A percentile compares a stretch with the other conserved stretches of the same genome.
phyloP scores from a whole-genome alignment of 2,113 vertebrate species.

The Bothrops jararaca region DNA sequence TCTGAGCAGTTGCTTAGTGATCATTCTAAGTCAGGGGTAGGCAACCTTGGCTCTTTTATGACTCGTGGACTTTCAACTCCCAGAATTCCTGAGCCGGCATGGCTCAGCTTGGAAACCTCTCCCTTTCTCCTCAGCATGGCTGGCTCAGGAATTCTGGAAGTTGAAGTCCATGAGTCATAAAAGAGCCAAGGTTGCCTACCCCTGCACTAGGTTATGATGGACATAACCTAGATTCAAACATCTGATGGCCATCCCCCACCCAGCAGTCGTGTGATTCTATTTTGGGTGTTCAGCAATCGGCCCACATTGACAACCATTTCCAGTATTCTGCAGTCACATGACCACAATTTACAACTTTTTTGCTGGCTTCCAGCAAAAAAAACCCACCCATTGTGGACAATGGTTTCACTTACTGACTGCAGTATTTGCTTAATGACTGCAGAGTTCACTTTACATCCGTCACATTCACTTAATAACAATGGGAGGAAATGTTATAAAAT shows the following conservation, averaged over 20 bases:
- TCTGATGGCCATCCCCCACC: too few relatives aligned
- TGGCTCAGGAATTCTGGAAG: too few relatives aligned
- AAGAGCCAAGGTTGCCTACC: too few relatives aligned
- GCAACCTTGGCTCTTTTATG: too few relatives aligned
- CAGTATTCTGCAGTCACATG: background rate
- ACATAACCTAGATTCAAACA: background rate
- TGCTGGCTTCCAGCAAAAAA: background rate
- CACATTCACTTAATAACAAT: background rate
- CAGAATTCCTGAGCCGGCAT: too few relatives aligned
- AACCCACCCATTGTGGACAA: too few relatives aligned
- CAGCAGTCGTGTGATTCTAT: background rate
- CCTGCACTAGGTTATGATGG: background rate
- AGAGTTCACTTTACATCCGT: background rate
- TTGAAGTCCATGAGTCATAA: too few relatives aligned
- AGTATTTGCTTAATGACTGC: background rate
- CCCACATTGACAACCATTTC: background rate
- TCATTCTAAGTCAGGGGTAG: background rate
- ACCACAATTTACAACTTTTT: background rate
- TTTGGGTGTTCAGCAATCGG: background rate
- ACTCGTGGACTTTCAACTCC: too few relatives aligned
- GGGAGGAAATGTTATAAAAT: background rate
- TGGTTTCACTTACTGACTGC: background rate
- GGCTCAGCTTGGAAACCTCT: too few relatives aligned
- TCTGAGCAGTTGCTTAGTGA: background rate
- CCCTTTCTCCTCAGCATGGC: too few relatives aligned